These are phyloP conservation scores for Entomyzon cyanotis DNA, from an alignment of 2,113 vertebrate genomes.

Conservation along the genomic window DNA sequence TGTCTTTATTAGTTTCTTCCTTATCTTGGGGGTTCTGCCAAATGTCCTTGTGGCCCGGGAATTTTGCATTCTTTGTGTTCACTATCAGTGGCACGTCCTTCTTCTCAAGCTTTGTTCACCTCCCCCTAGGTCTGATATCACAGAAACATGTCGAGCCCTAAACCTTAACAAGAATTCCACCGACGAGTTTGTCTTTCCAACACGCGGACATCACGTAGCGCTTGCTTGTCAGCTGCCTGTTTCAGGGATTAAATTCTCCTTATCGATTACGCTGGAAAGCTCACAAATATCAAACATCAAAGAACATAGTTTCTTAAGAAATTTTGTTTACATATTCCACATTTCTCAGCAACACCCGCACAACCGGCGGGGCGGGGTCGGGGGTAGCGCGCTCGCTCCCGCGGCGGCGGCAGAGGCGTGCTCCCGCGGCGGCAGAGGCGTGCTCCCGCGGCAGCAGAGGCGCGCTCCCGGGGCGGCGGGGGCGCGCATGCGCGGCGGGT, in stretches of 20 bases:
- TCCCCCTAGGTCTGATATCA: too few species aligned
- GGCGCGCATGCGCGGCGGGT: neutral
- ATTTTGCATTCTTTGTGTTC: neutral
- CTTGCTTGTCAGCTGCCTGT: neutral
- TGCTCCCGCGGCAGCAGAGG: neutral
- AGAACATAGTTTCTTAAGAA: neutral
- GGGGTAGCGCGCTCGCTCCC: neutral
- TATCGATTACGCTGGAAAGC: neutral
- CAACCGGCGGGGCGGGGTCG: neutral
- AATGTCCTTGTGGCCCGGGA: neutral
- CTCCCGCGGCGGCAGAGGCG: neutral
- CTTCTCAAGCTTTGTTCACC: neutral
- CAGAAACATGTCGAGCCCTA: neutral
- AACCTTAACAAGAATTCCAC: neutral
- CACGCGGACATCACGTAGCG: neutral
- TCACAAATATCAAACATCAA: neutral
- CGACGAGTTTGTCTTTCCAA: neutral
- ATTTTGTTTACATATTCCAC: fast-evolving
- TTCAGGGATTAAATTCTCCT: neutral
- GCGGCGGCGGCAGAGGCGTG: neutral
- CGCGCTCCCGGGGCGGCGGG: neutral
- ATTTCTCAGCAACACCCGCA: neutral
- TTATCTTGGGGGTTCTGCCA: neutral
- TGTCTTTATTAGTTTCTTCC: neutral
- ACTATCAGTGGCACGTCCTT: neutral